A percentile compares a stretch with the other conserved stretches of the same genome.
These are phyloP conservation scores for Sesia apiformis DNA, from an alignment of 2,888 invertebrate species.

Conservation along the genomic window DNA sequence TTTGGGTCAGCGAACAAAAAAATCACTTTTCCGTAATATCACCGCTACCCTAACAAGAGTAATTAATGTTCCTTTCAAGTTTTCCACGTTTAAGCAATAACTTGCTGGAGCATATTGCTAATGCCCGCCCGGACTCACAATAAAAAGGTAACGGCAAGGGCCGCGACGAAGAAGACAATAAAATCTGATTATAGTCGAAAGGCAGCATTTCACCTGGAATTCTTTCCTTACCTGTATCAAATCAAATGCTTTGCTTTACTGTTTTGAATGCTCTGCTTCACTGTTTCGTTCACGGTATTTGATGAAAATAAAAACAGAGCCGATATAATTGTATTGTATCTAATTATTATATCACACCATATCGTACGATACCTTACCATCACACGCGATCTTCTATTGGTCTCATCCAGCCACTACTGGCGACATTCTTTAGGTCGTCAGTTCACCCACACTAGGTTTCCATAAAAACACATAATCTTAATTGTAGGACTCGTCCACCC, in stretches of 20 bases:
- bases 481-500: too few species aligned
- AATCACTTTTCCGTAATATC: not conserved
- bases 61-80: slow-evolving; percentile 18
- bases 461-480: too few species aligned
- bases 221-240: slow-evolving; percentile 9
- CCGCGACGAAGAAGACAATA: slow-evolving; percentile 45
- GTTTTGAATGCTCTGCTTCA: too few species aligned
- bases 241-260: not conserved
- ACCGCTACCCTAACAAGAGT: slow-evolving; percentile 1
- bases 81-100: slow-evolving; percentile 34
- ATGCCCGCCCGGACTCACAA: slow-evolving; percentile 38
- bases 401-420: too few species aligned
- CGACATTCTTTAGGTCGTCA: too few species aligned
- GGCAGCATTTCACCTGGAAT: slow-evolving; percentile 32
- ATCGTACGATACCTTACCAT: too few species aligned
- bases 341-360: too few species aligned
- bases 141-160: slow-evolving; percentile 55
- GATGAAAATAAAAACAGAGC: too few species aligned
- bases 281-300: too few species aligned
- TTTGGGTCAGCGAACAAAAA: not conserved
- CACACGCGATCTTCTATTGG: too few species aligned
- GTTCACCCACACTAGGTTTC: too few species aligned
- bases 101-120: slow-evolving; percentile 47
- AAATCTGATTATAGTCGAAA: slow-evolving; percentile 53
- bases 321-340: too few species aligned